Percentiles rank a stretch among this genome's conserved stretches.
These are phyloP conservation scores for Ladona fulva DNA, from an alignment of 1,140 invertebrate species.

Conservation along the genomic window DNA sequence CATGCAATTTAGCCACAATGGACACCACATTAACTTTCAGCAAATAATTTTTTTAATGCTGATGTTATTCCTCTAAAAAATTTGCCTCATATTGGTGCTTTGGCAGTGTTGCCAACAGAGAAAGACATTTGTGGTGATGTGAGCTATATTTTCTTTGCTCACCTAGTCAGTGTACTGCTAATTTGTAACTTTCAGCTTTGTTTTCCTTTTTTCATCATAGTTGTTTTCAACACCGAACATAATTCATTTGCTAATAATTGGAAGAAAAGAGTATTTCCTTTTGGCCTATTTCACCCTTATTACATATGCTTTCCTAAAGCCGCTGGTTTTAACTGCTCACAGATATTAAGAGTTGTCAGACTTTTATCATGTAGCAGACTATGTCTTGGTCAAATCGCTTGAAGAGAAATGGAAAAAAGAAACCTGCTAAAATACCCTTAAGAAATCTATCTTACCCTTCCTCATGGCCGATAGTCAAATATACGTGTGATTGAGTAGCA, in stretches of 20 bases:
- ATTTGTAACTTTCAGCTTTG: background rate
- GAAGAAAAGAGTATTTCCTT: background rate
- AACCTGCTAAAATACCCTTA: background rate
- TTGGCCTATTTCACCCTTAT: background rate
- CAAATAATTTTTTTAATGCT: background rate
- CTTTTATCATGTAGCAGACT: slow-evolving; percentile 6
- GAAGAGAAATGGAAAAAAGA: no score
- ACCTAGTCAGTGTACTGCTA: slow-evolving; percentile 8
- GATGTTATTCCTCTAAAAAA: background rate
- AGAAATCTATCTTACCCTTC: background rate
- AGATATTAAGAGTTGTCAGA: background rate
- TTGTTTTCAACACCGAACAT: background rate
- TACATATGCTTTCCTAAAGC: background rate
- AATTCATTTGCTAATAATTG: background rate
- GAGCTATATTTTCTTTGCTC: background rate
- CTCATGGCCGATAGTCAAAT: background rate
- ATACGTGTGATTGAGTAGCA: background rate
- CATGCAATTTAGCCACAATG: background rate
- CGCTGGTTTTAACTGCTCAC: background rate
- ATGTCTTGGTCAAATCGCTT: background rate
- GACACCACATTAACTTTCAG: background rate
- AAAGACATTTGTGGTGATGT: slow-evolving; percentile 5
- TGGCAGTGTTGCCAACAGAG: background rate
- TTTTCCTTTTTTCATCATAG: slow-evolving; percentile 1
- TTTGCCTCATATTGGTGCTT: slow-evolving; percentile 3